A percentile compares a stretch with the other conserved stretches of the same genome.
These are phyloP conservation scores for Siderastrea radians DNA, from an alignment of 92 coral and sea anemone genomes.

Conservation along the genomic window DNA sequence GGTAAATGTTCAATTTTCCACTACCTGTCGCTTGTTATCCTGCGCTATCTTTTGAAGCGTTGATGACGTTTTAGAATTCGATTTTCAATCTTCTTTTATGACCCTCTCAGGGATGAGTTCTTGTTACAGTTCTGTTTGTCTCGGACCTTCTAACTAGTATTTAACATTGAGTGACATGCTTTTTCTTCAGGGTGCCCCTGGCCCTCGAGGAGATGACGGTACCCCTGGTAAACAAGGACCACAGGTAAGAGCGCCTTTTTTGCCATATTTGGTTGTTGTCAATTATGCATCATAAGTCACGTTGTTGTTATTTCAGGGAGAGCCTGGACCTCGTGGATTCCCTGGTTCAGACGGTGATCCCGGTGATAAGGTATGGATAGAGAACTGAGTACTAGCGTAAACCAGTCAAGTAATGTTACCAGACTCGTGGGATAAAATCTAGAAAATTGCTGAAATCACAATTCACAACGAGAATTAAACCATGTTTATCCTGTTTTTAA, in stretches of 20 bases:
- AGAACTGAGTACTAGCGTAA: not conserved
- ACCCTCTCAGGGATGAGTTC: too few relatives aligned
- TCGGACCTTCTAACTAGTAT: not conserved
- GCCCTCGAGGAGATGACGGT: conserved; percentile 91
- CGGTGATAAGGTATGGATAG: conserved; percentile 78
- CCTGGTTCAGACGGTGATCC: conserved; percentile 86
- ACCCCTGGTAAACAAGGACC: conserved; percentile 80
- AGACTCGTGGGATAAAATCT: not conserved
- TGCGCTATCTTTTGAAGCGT: too few relatives aligned
- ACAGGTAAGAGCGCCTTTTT: conserved; percentile 73
- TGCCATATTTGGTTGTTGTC: not conserved
- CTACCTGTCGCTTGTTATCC: too few relatives aligned
- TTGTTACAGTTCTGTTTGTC: not conserved
- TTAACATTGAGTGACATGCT: not conserved
- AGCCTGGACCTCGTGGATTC: conserved; percentile 83
- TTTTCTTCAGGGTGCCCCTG: conserved; percentile 78
- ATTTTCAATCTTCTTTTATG: too few relatives aligned
- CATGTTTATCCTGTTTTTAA: too few relatives aligned
- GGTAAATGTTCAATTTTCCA: too few relatives aligned
- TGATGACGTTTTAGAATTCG: too few relatives aligned
- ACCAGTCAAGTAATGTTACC: not conserved
- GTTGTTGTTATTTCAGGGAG: conserved; percentile 68
- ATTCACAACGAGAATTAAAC: too few relatives aligned
- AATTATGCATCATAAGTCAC: not conserved
- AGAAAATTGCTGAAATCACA: too few relatives aligned